Evolutionary conservation across 2,888 invertebrate species (phyloP), one percentile per base, ranked within the genome.

Genomic region (Temnothorax rugatulus): DNA sequence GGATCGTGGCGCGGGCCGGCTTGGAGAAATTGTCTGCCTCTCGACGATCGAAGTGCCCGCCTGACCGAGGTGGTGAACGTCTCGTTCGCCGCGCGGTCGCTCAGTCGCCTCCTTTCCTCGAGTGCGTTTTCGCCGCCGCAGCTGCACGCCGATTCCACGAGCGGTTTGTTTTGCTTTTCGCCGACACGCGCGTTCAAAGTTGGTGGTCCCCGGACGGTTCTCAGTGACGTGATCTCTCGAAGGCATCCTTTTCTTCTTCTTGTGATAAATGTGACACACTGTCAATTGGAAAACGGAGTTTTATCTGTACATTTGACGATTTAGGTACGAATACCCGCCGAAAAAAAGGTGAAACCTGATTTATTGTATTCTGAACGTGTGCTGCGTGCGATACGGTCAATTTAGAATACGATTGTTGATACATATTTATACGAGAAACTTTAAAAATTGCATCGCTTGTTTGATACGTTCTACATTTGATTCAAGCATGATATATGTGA

Each of bases 1-100:
- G 87, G 21, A 84, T 85, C 81, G 84, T 73, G 82, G 82, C 82
- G 29, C 77, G 71, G 47, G 63, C 57, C 57, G 64, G 77, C 77
- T 83, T 81, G 84, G 90, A 90, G 90, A 92, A 91, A 91, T 90
- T 90, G 85, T 86, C 88, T 38, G 79, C 83, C 87, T 85, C 87
- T 86, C 83, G 84, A n/a, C 73, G 77, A 74, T 82, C 82, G 57
- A 68, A 90, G 88, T 86, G 85, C 76, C 84, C 88, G 85, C 87
- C 88, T 87, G 84, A 77, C 85, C 88, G 89, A 89, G 85, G 85
- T 86, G 88, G 64, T 83, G 87, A 90, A 74, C 87, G 87, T 86
- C 76, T 79, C 73, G 79, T 47, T 59, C 59, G 69, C 50, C 29
- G 88, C 54, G 87, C 84, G 88, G 21, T 64, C 68, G 77, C 74